Evolutionary conservation across 2,888 invertebrate genomes (phyloP).

Genomic region (Mycalesis mineus): DNA sequence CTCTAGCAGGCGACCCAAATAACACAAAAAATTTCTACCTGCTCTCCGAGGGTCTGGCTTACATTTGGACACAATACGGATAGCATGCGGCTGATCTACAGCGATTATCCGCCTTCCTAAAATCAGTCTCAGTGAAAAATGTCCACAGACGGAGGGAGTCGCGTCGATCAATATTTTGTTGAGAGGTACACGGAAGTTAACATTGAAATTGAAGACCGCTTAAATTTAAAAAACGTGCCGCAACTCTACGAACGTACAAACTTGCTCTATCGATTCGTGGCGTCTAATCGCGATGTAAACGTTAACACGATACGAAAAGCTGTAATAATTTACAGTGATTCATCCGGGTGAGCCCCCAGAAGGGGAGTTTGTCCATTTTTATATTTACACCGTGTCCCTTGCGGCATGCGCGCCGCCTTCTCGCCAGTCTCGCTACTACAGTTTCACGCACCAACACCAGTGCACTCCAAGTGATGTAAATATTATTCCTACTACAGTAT

Average conservation of each 20-base stretch:
- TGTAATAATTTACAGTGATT: conserved; percentile 67
- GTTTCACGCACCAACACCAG: conserved; percentile 73
- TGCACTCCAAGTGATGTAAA: conserved; percentile 71
- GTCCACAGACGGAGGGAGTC: conserved; percentile 51
- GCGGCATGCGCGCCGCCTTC: conserved; percentile 75
- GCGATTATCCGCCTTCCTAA: conserved; percentile 55
- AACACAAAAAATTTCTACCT: conserved; percentile 71
- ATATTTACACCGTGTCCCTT: conserved; percentile 75
- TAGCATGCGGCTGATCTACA: conserved; percentile 56
- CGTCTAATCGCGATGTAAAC: conserved; percentile 47
- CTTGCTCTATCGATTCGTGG: conserved; percentile 31
- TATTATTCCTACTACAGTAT: conserved; percentile 71
- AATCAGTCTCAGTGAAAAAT: conserved; percentile 55
- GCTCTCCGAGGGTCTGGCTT: conserved; percentile 52
- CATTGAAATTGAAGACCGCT: conserved; percentile 54
- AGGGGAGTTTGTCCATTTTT: conserved; percentile 78
- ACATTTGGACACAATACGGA: conserved; percentile 57
- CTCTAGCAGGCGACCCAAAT: conserved; percentile 54
- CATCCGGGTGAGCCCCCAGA: conserved; percentile 70
- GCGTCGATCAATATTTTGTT: conserved; percentile 72
- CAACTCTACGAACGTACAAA: conserved; percentile 20
- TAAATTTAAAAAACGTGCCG: conserved; percentile 50
- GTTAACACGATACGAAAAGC: conserved; percentile 44
- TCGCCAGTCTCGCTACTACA: conserved; percentile 72
- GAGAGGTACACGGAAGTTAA: conserved; percentile 59